Base-by-base conservation (phyloP, 2,797 vertebrate species). In the Rhabdomys pumilio region DNA sequence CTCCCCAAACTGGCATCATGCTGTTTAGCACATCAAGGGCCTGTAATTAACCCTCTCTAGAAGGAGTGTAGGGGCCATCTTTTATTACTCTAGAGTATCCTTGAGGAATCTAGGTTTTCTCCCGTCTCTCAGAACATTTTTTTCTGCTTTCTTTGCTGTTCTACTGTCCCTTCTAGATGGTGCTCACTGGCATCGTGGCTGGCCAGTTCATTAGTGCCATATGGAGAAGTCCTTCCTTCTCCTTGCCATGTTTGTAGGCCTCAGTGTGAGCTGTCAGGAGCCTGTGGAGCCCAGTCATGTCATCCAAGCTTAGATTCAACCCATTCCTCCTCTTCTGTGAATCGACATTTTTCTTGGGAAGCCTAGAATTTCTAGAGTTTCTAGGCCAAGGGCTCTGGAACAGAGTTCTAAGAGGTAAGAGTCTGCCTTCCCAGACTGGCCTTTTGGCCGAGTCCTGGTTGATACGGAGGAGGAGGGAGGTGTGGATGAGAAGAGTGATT, bases 11-110 rank as follows among this genome's bases (percentile, higher is more conserved):
- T 85, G 95, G 67, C 69, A 77, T 84, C 77, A 76, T 14, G 47
- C 20, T n/a, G 44, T 90, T 96, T 20, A 85, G 73, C 34, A 53
- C 57, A 24, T 59, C 50, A 55, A 50, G 67, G 26, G n/a, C 53
- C 57, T 95, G 6, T 57, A 89, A 4, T 92, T 76, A 89, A 44
- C 47, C 31, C 22, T 89, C 17, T 93, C 75, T 73, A 50, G 73
- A 89, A 94, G 76, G 59, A 82, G 67, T 86, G n/a, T 61, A 47
- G 34, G 72, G 29, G 57, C 82, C 1, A 0, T 61, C 29, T 96
- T 95, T 94, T 92, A 76, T 94, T 82, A 59, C 13, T 90, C 11
- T 75, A 91, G 85, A 90, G 53, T 89, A 22, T 82, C 19, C 50
- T 79, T 89, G 69, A 92, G 86, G 50, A 73, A 50, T 84, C 69